phyloP scores from a whole-genome alignment of 2,797 vertebrate genomes.

The Australoheros facetus region DNA sequence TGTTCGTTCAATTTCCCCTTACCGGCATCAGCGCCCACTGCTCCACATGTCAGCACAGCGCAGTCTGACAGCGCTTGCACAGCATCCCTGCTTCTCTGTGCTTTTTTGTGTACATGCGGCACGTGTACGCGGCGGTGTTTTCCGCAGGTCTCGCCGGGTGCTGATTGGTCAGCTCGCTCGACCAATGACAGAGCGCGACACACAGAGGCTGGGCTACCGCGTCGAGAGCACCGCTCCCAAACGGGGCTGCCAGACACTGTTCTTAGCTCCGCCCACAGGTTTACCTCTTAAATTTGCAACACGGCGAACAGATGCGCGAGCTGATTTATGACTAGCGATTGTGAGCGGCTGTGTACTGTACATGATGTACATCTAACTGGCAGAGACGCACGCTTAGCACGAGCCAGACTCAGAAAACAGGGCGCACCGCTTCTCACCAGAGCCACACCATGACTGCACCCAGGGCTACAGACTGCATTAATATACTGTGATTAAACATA shows the following conservation, averaged over 20 bases:
- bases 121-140: constrained; percentile 75
- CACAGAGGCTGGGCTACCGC: not conserved
- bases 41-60: not conserved
- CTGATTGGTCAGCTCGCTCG: constrained; percentile 65
- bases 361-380: not conserved
- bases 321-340: constrained; percentile 25
- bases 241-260: not conserved
- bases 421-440: not conserved
- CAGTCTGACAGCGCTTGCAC: not conserved
- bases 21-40: not conserved
- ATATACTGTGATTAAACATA: not conserved
- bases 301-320: not conserved
- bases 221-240: not conserved
- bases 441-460: not conserved
- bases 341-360: not conserved
- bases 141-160: constrained; percentile 36
- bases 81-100: not conserved
- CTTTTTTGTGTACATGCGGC: constrained; percentile 46
- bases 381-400: not conserved
- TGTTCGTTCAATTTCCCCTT: not conserved
- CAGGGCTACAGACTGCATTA: not conserved
- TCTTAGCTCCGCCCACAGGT: constrained; percentile 16
- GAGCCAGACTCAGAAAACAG: not conserved
- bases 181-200: constrained; percentile 62
- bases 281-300: not conserved